Evolutionary conservation across 2,797 vertebrate species (phyloP), one percentile per base, ranked within the genome.

Genomic region (Acomys russatus): DNA sequence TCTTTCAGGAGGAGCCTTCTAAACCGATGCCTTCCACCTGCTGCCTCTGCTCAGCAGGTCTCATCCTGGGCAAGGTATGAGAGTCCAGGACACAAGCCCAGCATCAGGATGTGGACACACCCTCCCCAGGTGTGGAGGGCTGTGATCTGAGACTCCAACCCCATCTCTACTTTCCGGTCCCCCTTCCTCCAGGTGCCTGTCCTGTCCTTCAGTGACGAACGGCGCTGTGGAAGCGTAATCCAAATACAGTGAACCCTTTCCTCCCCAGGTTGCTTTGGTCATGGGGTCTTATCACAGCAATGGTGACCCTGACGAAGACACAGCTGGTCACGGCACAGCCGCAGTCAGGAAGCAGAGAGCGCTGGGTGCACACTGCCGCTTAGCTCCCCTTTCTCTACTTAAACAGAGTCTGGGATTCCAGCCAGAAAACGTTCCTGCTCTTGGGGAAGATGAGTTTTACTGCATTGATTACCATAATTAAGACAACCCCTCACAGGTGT

Each of bases 41-140:
- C 51, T 28, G 61, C 25, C 61, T 74, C 83, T 49, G 0, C 56
- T 63, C 18, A 4, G 22, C 14, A 78, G 54, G 44, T 56, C 49
- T 89, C 63, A 9, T 66, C 63, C 49, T 0, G 6, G 14, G 70
- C 20, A 9, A 44, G 54, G 18, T 11, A 22, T 64, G 66, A 70
- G 20, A 25, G 22, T 14, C 1, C 0, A 0, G 10, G 63, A 82
- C 54, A 63, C n/a, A 0, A 0, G 54, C 11, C 70, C 38, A n/a
- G 8, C n/a, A 1, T 3, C 11, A 6, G 35, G 54, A 17, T 8
- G 14, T 68, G 77, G 66, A 14, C 23, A 3, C 61, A 70, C 33
- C 64, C 44, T 5, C 25, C n/a, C 63, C n/a, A 33, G 93, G 64
- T n/a, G 74, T 83, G 63, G 38, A 74, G 54, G 76, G 1, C 33